Evolutionary conservation across 2,113 vertebrate species (phyloP), one percentile per base, ranked within the genome.

Genomic region (Cyanocitta stelleri): DNA sequence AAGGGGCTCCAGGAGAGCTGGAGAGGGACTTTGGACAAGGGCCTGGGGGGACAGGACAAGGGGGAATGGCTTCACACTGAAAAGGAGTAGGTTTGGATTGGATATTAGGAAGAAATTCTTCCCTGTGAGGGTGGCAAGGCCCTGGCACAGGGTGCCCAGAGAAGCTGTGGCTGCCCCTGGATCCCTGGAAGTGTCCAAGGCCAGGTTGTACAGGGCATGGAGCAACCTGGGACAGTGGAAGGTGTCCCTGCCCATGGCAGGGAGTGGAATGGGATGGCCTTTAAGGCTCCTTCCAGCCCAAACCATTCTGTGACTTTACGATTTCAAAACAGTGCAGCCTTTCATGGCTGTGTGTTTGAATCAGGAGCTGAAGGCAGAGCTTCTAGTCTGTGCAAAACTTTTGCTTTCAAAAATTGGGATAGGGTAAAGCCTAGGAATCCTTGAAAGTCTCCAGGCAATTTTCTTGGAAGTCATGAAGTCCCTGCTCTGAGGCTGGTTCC

Each of bases 201-300:
- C 24, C 23, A 46, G 39, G 16, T 0, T 54, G 54, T 29, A 68
- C 0, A 0, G 69, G 16, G 16, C 9, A 48, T 68, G 54, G n/a
- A 61, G 13, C n/a, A 7, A 0, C 7, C 33, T 75, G 46, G 16
- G 19, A 0, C 1, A 7, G 11, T 21, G 3, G 29, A 3, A 82
- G 4, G 1, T 66, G 39, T 68, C 33, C 29, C 69, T 67, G 46
- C 2, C 5, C 23, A 20, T 24, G 29, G 46, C 33, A 82, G 11
- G 16, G 0, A 7, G 4, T 52, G 24, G 39, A 17, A 39, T 2
- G 1, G 3, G n/a, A 22, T 54, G 33, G 2, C 1, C 11, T 39
- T n/a, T 61, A 17, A 12, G 11, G 16, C 7, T 23, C 6, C 37
- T n/a, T n/a, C 20, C 20, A 67, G 24, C 7, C 9, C 52, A 67